Base-by-base conservation (phyloP, 2,797 vertebrate genomes). In the Periophthalmus magnuspinnatus region DNA sequence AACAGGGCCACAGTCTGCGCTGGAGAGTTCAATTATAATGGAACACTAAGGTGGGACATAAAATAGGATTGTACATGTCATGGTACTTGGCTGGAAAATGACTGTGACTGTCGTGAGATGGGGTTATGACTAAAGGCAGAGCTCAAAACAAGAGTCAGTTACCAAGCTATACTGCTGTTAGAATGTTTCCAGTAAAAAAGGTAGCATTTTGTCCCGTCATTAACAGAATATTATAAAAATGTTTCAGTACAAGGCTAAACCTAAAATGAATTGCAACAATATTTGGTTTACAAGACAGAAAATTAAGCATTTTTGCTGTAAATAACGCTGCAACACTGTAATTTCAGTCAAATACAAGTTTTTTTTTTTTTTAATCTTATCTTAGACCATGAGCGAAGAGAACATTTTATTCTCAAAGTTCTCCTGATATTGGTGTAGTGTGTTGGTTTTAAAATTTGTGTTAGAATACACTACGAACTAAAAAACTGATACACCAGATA, bases 121-220 rank as follows among this genome's bases (percentile, higher is more conserved):
- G 75, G 65, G 74, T 58, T 28, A 74, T 22, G 55, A 77, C 66
- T 48, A 80, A 84, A 78, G 0, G 5, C 16, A 59, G 57, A 8
- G 32, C 57, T 59, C 57, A 33, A 34, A 58, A 58, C 28, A 58
- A 16, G 24, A 9, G n/a, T 33, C 3, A 6, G 22, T 57, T 34
- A 17, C 32, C 32, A 58, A 28, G 22, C 55, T 16, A 16, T 57
- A 57, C 52, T 22, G 7, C 50, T 21, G 17, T 52, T 21, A 54
- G 21, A 21, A 9, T 21, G 10, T 50, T 19, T 50, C 4, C n/a
- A n/a, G n/a, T n/a, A n/a, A 41, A 41, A 41, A 41, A 41, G 9
- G 10, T 10, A 41, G 10, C 10, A 41, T 41, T 11, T 2, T 9
- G 38, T 41, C 10, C 11, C 2, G 38, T 2, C 10, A 41, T 50